Conservation (phyloP, 2,888 invertebrate species). For the Amiota minor region DNA sequence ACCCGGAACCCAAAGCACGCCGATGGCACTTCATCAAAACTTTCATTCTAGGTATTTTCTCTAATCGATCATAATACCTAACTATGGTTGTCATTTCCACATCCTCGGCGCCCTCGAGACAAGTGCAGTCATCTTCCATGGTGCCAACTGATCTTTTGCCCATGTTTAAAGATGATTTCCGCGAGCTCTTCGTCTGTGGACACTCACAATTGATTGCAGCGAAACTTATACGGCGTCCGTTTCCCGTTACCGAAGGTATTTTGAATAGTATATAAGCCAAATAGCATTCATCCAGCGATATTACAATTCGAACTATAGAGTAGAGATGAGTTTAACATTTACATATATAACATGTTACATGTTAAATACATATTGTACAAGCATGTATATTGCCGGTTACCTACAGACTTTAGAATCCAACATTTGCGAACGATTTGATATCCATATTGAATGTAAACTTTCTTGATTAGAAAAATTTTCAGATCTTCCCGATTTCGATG, state of each 20-base stretch:
- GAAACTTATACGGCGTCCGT: conserved; percentile 20
- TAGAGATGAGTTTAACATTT: background rate
- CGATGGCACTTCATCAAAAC: conserved; percentile 48
- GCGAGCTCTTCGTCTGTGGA: no score
- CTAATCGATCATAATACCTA: conserved; percentile 58
- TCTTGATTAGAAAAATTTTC: conserved; percentile 23
- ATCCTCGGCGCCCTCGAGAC: background rate
- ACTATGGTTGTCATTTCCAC: conserved; percentile 17
- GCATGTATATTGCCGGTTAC: conserved; percentile 27
- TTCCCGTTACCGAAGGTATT: conserved; percentile 34
- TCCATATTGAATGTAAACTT: conserved; percentile 53
- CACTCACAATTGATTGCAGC: no score
- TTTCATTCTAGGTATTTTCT: conserved; percentile 53
- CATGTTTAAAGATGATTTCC: conserved; percentile 40
- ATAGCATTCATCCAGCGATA: conserved; percentile 61
- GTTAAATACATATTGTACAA: no score
- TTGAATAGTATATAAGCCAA: conserved; percentile 58
- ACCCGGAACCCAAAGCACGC: conserved; percentile 17
- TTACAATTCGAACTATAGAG: conserved; percentile 50
- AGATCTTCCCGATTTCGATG: conserved; percentile 7
- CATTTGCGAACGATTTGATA: conserved; percentile 51
- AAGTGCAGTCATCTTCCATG: background rate
- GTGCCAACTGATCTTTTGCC: conserved; percentile 38
- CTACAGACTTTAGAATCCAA: conserved; percentile 47
- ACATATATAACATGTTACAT: background rate